Conservation (phyloP, 2,888 invertebrate genomes). For the Apocheima hispidaria region DNA sequence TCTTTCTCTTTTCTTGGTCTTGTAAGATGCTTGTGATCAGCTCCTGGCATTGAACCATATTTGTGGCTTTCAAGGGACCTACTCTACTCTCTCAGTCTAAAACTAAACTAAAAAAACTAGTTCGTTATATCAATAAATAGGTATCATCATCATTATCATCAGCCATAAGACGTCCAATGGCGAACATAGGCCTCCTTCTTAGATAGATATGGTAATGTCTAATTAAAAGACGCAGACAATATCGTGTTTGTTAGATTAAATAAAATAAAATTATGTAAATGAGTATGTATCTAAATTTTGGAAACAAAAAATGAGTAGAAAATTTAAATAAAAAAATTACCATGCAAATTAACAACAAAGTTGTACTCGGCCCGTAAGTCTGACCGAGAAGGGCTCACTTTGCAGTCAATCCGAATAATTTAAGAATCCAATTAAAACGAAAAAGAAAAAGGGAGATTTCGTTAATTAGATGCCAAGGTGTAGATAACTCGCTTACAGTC, state of each 20-base stretch:
- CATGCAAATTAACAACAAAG: conserved; percentile 35
- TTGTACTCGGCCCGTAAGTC: conserved; percentile 35
- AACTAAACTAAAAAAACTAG: too few relatives aligned
- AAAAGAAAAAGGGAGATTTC: conserved; percentile 60
- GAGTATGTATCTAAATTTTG: conserved; percentile 23
- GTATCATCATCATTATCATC: too few relatives aligned
- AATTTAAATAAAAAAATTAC: conserved; percentile 24
- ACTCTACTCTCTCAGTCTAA: too few relatives aligned
- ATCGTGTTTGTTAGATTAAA: too few relatives aligned
- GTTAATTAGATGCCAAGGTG: conserved; percentile 78
- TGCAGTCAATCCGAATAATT: conserved; percentile 55
- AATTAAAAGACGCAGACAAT: too few relatives aligned
- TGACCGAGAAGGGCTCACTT: conserved; percentile 47
- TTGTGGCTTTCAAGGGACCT: too few relatives aligned
- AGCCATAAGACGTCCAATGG: too few relatives aligned
- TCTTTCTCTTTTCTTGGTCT: not conserved
- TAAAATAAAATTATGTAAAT: not conserved
- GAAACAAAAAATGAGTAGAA: not conserved
- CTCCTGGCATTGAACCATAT: too few relatives aligned
- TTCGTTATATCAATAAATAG: too few relatives aligned
- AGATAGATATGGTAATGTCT: too few relatives aligned
- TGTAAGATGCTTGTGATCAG: too few relatives aligned
- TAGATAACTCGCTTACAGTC: conserved; percentile 78
- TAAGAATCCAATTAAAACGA: conserved; percentile 56
- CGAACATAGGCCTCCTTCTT: too few relatives aligned